Conservation (phyloP, 2,797 vertebrate genomes). For the Synanceia verrucosa region DNA sequence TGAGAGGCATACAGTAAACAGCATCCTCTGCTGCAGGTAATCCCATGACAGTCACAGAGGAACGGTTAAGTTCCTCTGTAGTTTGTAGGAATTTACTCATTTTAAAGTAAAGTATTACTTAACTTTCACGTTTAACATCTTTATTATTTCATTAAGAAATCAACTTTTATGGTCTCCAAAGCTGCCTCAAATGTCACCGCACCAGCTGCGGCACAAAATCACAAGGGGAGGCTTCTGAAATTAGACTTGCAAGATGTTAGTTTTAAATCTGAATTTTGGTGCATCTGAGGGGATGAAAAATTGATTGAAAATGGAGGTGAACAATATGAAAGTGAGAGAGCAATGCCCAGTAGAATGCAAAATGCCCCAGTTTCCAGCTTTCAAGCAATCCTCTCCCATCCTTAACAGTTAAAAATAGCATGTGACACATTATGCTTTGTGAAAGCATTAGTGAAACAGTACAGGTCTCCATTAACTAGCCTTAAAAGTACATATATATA, state of each 20-base stretch:
- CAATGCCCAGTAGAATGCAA: slow-evolving; percentile 69
- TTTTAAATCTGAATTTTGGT: slow-evolving; percentile 72
- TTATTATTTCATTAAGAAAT: slow-evolving; percentile 61
- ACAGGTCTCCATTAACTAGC: slow-evolving; percentile 61
- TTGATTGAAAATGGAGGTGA: slow-evolving; percentile 80
- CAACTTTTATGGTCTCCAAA: slow-evolving; percentile 42
- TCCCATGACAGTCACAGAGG: slow-evolving; percentile 61
- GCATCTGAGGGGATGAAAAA: slow-evolving; percentile 78
- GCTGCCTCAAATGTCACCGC: slow-evolving; percentile 57
- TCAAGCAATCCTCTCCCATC: slow-evolving; percentile 63
- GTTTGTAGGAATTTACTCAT: slow-evolving; percentile 41
- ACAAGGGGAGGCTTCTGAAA: slow-evolving; percentile 64
- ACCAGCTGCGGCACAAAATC: slow-evolving; percentile 59
- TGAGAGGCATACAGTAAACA: slow-evolving; percentile 76
- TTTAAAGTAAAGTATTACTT: slow-evolving; percentile 51
- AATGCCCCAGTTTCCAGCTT: slow-evolving; percentile 70
- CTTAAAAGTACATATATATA: neutral
- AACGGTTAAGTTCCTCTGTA: neutral
- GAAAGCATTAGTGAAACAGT: slow-evolving; percentile 69
- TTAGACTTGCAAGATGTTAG: slow-evolving; percentile 73
- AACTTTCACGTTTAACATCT: slow-evolving; percentile 46
- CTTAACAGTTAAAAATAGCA: slow-evolving; percentile 74
- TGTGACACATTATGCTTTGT: slow-evolving; percentile 68
- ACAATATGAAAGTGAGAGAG: slow-evolving; percentile 76
- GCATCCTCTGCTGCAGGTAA: slow-evolving; percentile 61